Percentiles rank a stretch among this genome's conserved stretches.
Conservation (phyloP, 2,797 vertebrate species). For the Acrossocheilus wenchowensis region DNA sequence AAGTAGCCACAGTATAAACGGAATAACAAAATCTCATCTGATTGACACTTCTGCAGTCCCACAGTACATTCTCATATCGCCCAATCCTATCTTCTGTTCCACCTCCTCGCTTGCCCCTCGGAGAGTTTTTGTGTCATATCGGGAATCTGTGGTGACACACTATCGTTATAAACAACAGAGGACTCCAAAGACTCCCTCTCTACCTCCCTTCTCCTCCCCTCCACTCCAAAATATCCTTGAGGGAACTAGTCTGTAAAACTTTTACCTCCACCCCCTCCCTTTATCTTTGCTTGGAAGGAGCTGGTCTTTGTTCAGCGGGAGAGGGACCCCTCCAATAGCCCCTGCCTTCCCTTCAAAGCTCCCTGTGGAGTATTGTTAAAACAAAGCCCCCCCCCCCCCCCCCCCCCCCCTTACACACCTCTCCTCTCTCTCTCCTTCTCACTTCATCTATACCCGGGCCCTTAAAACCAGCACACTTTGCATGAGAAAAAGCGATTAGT, state of each 20-base stretch:
- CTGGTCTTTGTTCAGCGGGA: constrained; percentile 79
- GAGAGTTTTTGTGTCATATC: constrained; percentile 7
- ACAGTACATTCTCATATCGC: neutral
- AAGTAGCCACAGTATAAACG: neutral
- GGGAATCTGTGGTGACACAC: constrained; percentile 3
- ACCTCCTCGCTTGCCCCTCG: constrained; percentile 46
- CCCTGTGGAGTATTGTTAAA: constrained; percentile 85
- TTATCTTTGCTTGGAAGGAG: constrained; percentile 77
- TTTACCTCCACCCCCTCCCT: constrained; percentile 60
- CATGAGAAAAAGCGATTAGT: constrained; percentile 86
- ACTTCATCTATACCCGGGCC: constrained; percentile 62
- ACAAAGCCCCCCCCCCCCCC: constrained; percentile 73
- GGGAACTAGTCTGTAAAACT: constrained; percentile 74
- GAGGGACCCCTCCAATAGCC: constrained; percentile 62
- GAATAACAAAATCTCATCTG: neutral
- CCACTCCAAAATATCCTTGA: constrained; percentile 64
- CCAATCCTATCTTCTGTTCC: constrained; percentile 49
- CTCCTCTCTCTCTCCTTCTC: constrained; percentile 57
- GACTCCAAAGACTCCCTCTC: constrained; percentile 43
- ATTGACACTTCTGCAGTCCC: neutral
- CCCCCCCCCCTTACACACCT: constrained; percentile 58
- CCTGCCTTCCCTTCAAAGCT: constrained; percentile 60
- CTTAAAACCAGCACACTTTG: constrained; percentile 82
- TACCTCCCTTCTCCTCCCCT: constrained; percentile 57
- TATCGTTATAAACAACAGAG: constrained; percentile 15